Evolutionary conservation across 2,113 vertebrate genomes (phyloP).

Genomic region (human): GRCh38 chrY:17357001-17357500

Average conservation of each 20-base stretch:
- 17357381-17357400: too few species aligned
- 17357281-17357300: not conserved
- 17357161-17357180: rapidly evolving
- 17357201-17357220: not conserved
- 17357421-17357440: not conserved
- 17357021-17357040: not conserved
- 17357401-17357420: not conserved
- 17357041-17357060: not conserved
- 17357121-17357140: not conserved
- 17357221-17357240: not conserved
- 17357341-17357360: not conserved
- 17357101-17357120: not conserved
- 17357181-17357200: too few species aligned
- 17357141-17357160: not conserved
- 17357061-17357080: not conserved
- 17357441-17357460: too few species aligned
- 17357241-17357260: not conserved
- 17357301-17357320: not conserved
- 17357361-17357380: not conserved
- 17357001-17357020: not conserved
- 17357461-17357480: not conserved
- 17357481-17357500: not conserved
- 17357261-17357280: not conserved
- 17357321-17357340: not conserved
- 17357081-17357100: rapidly evolving